Evolutionary conservation across 2,888 invertebrate genomes (phyloP).

Genomic region (Eumacrocentrus americanus): DNA sequence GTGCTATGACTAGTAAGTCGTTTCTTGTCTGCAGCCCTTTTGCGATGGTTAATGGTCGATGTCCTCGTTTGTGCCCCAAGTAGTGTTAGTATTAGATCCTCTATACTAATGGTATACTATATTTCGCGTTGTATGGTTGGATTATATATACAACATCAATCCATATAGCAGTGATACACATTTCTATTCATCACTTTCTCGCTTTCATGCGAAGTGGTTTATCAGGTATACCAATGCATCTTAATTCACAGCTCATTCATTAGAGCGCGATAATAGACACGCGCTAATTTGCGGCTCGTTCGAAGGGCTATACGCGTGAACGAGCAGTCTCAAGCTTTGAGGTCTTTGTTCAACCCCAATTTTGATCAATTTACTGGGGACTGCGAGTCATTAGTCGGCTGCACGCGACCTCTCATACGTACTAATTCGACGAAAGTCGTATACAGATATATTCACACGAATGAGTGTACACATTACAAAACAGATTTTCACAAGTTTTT

Average conservation of each 20-base stretch:
- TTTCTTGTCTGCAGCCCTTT: slow-evolving; percentile 46
- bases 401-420: slow-evolving; percentile 10
- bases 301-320: slow-evolving; percentile 13
- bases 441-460: no score
- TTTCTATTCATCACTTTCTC: neutral
- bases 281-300: slow-evolving; percentile 22
- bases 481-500: no score
- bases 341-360: slow-evolving; percentile 22
- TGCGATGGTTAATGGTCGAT: slow-evolving; percentile 44
- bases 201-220: neutral
- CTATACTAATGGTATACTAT: no score
- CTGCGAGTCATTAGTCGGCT: slow-evolving; percentile 18
- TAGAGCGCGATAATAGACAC: slow-evolving; percentile 16
- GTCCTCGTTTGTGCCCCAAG: slow-evolving; percentile 31
- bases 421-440: neutral
- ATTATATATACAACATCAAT: neutral
- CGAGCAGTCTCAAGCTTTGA: slow-evolving; percentile 15
- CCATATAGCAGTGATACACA: neutral
- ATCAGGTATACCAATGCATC: slow-evolving; percentile 4
- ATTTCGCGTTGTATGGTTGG: no score
- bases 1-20: slow-evolving; percentile 46
- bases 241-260: neutral
- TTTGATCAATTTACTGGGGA: slow-evolving; percentile 20
- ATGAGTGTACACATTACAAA: no score
- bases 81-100: no score